Conservation (phyloP, 1,140 invertebrate species). For the Pseudomyrmex gracilis region DNA sequence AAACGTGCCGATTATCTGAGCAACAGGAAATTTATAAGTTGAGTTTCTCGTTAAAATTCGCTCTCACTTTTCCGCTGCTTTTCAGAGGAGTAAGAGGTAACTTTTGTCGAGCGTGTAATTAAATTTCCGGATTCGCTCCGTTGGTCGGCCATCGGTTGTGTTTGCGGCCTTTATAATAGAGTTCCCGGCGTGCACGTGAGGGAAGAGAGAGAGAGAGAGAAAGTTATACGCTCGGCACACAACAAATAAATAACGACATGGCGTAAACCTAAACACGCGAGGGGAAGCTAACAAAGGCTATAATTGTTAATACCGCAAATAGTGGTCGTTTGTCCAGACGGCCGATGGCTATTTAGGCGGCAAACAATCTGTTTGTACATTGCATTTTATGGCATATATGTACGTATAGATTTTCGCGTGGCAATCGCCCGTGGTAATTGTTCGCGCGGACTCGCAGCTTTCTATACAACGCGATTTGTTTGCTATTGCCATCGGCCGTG, state of each 20-base stretch:
- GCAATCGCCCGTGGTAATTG: slow-evolving; percentile 9
- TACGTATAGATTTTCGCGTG: slow-evolving; percentile 33
- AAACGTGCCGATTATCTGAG: slow-evolving; percentile 46
- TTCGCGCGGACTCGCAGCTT: slow-evolving; percentile 6
- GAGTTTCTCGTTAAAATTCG: slow-evolving; percentile 52
- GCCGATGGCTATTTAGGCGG: slow-evolving; percentile 43
- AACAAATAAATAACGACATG: slow-evolving; percentile 42
- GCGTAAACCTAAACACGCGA: slow-evolving; percentile 24
- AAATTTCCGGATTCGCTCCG: slow-evolving; percentile 51
- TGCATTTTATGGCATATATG: slow-evolving; percentile 23
- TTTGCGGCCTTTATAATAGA: slow-evolving; percentile 53
- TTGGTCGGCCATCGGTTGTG: slow-evolving; percentile 45
- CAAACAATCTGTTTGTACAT: slow-evolving; percentile 47
- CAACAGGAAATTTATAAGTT: slow-evolving; percentile 35
- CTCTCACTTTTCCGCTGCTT: slow-evolving; percentile 35
- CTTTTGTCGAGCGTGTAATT: slow-evolving; percentile 56
- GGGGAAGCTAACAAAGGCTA: slow-evolving; percentile 26
- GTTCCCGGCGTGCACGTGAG: background rate
- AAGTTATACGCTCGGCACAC: background rate
- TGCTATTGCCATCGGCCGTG: background rate
- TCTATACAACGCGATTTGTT: slow-evolving; percentile 19
- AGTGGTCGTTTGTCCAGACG: slow-evolving; percentile 39
- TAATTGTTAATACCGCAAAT: slow-evolving; percentile 52
- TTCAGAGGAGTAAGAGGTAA: background rate
- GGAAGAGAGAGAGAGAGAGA: background rate